These are phyloP conservation scores for Aethes cnicana DNA, from an alignment of 2,888 invertebrate species.

Conservation along the genomic window DNA sequence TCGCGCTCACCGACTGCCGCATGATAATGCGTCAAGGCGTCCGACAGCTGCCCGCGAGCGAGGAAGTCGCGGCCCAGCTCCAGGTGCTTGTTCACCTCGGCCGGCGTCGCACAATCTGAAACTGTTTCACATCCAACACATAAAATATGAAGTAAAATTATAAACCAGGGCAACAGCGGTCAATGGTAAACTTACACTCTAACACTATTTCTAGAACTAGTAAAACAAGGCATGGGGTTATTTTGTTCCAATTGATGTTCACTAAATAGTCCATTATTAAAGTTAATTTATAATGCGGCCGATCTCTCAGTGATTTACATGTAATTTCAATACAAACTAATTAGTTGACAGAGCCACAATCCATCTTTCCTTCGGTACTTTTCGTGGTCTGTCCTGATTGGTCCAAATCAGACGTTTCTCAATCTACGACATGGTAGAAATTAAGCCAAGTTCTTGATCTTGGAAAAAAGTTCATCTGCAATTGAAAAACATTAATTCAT, in stretches of 20 bases:
- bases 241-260: conserved; percentile 83
- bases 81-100: conserved; percentile 95
- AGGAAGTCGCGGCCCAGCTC: conserved; percentile 96
- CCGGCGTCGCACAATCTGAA: conserved; percentile 86
- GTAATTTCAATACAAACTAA: conserved; percentile 66
- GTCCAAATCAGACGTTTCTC: conserved; percentile 73
- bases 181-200: conserved; percentile 80
- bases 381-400: conserved; percentile 82
- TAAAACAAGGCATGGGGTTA: conserved; percentile 85
- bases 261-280: conserved; percentile 79
- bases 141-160: conserved; percentile 43
- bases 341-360: conserved; percentile 71
- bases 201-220: conserved; percentile 86
- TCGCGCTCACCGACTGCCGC: conserved; percentile 93
- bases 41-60: conserved; percentile 95
- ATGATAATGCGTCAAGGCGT: conserved; percentile 98
- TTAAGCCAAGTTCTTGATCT: conserved; percentile 20
- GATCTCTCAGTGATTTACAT: conserved; percentile 54
- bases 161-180: conserved; percentile 32
- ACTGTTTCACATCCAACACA: conserved; percentile 72
- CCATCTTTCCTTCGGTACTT: conserved; percentile 77
- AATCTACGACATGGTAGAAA: conserved; percentile 7
- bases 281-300: conserved; percentile 52
- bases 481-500: neutral
- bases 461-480: neutral